Conservation (phyloP, 2,113 vertebrate species). For the Etheostoma spectabile region DNA sequence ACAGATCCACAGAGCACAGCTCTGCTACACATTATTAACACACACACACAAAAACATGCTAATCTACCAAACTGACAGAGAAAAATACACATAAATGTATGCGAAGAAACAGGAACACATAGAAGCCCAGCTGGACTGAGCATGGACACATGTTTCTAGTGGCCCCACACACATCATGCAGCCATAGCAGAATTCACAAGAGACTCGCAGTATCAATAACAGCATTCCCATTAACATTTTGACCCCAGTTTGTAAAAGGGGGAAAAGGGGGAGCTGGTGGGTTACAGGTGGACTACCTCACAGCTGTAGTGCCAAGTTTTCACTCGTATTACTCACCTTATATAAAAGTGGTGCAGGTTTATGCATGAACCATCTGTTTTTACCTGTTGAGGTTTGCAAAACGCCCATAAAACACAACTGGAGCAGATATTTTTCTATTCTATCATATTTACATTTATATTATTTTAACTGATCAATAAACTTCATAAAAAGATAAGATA, state of each 20-base stretch:
- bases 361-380: conserved; percentile 36
- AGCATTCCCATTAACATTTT: conserved; percentile 50
- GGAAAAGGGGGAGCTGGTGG: neutral
- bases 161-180: conserved; percentile 27
- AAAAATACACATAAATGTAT: conserved; percentile 16
- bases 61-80: conserved; percentile 5
- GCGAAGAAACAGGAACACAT: conserved; percentile 8
- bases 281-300: conserved; percentile 36
- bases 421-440: neutral
- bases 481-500: neutral
- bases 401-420: neutral
- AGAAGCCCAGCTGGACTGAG: conserved; percentile 3
- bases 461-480: neutral
- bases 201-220: conserved; percentile 47
- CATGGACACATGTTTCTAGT: conserved; percentile 25
- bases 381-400: conserved; percentile 19
- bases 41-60: neutral
- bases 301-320: conserved; percentile 33
- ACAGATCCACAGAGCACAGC: neutral
- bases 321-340: conserved; percentile 46
- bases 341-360: conserved; percentile 39
- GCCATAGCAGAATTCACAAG: conserved; percentile 44
- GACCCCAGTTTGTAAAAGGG: conserved; percentile 25
- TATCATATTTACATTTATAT: neutral
- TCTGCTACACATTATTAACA: conserved; percentile 2